These are phyloP conservation scores for Scotopteryx bipunctaria DNA, from an alignment of 2,888 invertebrate genomes.

Conservation along the genomic window DNA sequence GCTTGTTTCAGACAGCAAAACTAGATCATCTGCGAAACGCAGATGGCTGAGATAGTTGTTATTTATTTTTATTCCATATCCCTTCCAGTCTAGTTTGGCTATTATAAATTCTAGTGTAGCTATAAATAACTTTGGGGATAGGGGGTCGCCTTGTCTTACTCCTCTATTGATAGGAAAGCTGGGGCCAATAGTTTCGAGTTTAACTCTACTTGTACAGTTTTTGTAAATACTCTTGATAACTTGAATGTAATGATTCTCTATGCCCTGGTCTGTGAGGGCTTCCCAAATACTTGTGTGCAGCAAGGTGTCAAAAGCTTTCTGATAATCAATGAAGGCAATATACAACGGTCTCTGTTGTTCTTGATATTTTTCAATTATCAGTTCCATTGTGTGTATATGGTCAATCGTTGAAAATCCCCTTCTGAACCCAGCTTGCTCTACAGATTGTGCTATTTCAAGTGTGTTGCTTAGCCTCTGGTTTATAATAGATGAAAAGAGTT, in stretches of 20 bases:
- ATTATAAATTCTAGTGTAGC: too few species aligned
- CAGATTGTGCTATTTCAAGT: background rate
- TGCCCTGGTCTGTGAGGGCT: too few species aligned
- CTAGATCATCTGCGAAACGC: slow-evolving; percentile 22
- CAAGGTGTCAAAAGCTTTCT: too few species aligned
- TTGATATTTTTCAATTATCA: slow-evolving; percentile 3
- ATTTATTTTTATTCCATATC: slow-evolving; percentile 8
- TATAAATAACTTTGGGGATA: slow-evolving; percentile 27
- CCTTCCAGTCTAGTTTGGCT: slow-evolving; percentile 7
- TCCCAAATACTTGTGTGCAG: too few species aligned
- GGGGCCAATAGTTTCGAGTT: background rate
- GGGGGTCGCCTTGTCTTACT: slow-evolving; percentile 31
- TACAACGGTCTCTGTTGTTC: slow-evolving; percentile 5
- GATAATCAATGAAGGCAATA: slow-evolving; percentile 6
- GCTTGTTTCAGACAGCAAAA: too few species aligned
- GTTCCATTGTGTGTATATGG: background rate
- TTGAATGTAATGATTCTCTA: too few species aligned
- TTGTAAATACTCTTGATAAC: too few species aligned
- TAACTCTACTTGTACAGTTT: background rate
- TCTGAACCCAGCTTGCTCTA: slow-evolving; percentile 16
- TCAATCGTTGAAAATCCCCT: slow-evolving; percentile 2
- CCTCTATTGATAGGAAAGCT: slow-evolving; percentile 21
- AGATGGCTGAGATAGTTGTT: slow-evolving; percentile 6
- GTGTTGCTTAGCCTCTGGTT: background rate
- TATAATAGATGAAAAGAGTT: background rate